Percentiles rank a stretch among this genome's conserved stretches.
phyloP scores from a whole-genome alignment of 1,140 invertebrate species.

The Coenobita brevimanus region DNA sequence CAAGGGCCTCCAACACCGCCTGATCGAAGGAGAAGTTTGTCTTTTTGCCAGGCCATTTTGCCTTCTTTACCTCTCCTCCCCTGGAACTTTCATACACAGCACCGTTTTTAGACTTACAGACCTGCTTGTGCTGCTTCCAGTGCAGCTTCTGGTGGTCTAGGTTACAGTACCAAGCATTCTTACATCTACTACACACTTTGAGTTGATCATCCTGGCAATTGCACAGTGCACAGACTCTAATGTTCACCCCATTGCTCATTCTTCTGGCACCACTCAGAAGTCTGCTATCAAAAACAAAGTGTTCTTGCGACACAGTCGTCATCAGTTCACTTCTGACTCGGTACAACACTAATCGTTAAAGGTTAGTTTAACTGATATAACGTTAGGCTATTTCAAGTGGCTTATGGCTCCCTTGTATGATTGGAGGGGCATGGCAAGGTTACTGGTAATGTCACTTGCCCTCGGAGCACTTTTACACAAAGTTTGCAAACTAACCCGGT shows the following conservation, averaged over 20 bases:
- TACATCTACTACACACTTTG: slow-evolving; percentile 36
- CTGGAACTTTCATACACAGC: not conserved
- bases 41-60: not conserved
- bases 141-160: slow-evolving; percentile 38
- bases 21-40: slow-evolving; percentile 31
- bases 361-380: not conserved
- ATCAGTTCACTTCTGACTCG: slow-evolving; percentile 6
- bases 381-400: not conserved
- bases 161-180: slow-evolving; percentile 40
- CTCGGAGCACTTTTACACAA: too few relatives aligned
- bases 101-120: slow-evolving; percentile 43
- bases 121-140: slow-evolving; percentile 43
- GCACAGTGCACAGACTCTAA: slow-evolving; percentile 22
- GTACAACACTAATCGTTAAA: not conserved
- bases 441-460: too few relatives aligned
- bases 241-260: slow-evolving; percentile 37
- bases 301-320: slow-evolving; percentile 7
- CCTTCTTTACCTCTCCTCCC: not conserved
- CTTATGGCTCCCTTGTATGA: not conserved
- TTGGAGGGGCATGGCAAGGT: too few relatives aligned
- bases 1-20: slow-evolving; percentile 18
- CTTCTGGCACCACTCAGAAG: not conserved
- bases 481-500: too few relatives aligned
- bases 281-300: not conserved
- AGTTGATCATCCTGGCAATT: slow-evolving; percentile 18